phyloP scores from a whole-genome alignment of 1,140 invertebrate genomes.

The Oncopodura yosiiana region DNA sequence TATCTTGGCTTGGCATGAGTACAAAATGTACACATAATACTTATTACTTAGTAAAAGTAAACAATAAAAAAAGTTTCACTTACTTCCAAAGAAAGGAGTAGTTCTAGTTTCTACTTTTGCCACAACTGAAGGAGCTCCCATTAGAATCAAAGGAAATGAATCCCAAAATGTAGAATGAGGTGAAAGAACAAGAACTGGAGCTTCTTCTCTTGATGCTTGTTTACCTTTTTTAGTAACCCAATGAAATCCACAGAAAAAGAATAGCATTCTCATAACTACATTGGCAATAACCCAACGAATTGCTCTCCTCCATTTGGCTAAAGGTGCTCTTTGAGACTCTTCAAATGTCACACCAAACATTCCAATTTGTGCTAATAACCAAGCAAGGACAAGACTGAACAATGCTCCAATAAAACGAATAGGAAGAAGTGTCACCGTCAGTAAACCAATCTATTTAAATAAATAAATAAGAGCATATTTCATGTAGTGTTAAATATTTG shows the following conservation, averaged over 20 bases:
- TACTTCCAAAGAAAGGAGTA: conserved; percentile 82
- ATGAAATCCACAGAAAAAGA: conserved; percentile 69
- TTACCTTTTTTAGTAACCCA: conserved; percentile 58
- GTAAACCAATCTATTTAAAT: conserved; percentile 61
- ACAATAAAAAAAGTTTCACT: conserved; percentile 38
- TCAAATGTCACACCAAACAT: conserved; percentile 64
- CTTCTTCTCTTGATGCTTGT: conserved; percentile 55
- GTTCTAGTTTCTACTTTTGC: conserved; percentile 68
- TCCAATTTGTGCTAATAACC: conserved; percentile 67
- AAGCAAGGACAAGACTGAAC: conserved; percentile 62
- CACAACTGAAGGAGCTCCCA: conserved; percentile 75
- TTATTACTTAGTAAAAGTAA: too few species aligned
- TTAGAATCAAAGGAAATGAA: conserved; percentile 65
- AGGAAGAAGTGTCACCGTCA: conserved; percentile 65
- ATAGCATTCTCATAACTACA: conserved; percentile 60
- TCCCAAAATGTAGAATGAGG: conserved; percentile 88
- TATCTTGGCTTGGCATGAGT: too few species aligned
- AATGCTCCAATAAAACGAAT: conserved; percentile 64
- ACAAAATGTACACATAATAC: too few species aligned
- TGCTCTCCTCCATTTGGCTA: conserved; percentile 64
- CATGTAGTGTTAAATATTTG: not conserved
- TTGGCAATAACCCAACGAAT: conserved; percentile 50
- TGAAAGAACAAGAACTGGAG: conserved; percentile 74
- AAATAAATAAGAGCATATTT: conserved; percentile 3
- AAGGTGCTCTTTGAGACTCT: conserved; percentile 58